Evolutionary conservation across 1,140 invertebrate genomes (phyloP).

Genomic region (Diorhabda carinulata): DNA sequence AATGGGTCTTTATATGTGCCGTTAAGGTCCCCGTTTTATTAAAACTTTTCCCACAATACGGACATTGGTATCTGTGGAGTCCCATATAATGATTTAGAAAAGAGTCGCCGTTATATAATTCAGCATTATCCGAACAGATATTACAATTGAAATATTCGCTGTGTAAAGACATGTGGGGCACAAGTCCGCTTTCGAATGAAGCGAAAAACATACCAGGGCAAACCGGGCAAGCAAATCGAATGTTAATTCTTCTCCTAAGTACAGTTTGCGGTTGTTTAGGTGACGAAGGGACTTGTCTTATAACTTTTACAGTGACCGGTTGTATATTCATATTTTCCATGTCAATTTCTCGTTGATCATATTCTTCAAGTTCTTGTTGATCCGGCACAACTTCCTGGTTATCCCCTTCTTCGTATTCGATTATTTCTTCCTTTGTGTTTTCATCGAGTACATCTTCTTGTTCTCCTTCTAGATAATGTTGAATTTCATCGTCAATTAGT

Average conservation of each 20-base stretch:
- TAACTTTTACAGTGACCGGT: not conserved
- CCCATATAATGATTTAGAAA: conserved; percentile 5
- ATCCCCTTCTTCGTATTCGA: not conserved
- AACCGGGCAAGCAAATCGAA: not conserved
- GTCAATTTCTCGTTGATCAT: conserved; percentile 2
- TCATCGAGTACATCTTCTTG: not conserved
- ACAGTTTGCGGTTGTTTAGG: not conserved
- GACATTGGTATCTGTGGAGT: conserved; percentile 9
- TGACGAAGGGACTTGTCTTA: not conserved
- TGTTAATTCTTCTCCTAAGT: conserved; percentile 8
- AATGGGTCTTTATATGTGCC: conserved; percentile 7
- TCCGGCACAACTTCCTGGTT: not conserved
- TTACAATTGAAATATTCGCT: conserved; percentile 5
- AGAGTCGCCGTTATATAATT: not conserved
- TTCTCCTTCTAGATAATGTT: too few species aligned
- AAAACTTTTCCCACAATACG: conserved; percentile 11
- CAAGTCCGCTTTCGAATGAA: not conserved
- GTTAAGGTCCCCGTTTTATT: not conserved
- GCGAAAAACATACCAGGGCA: conserved; percentile 6
- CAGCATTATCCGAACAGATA: not conserved
- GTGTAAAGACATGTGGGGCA: conserved; percentile 4
- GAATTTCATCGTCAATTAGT: not conserved
- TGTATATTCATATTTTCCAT: not conserved
- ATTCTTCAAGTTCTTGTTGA: conserved; percentile 2
- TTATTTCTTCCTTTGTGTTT: not conserved